Conservation (phyloP, 2,888 invertebrate species). For the Cactoblastis cactorum region DNA sequence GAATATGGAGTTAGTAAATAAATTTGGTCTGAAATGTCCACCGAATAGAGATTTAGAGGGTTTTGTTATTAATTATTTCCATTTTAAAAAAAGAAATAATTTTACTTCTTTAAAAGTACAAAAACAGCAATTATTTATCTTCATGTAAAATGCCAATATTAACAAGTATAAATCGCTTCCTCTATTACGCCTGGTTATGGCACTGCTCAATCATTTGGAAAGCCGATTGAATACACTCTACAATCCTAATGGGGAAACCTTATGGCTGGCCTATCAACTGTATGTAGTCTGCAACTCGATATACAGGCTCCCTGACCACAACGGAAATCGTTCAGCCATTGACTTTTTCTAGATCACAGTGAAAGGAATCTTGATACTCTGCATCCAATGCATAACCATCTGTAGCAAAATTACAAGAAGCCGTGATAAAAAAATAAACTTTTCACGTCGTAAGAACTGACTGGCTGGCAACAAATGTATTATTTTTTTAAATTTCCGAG, state of each 20-base stretch:
- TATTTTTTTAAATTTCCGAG: not conserved
- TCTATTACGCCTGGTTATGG: constrained; percentile 7
- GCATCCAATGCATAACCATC: constrained; percentile 22
- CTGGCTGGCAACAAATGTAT: constrained; percentile 2
- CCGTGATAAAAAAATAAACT: not conserved
- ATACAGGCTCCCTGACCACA: constrained; percentile 38
- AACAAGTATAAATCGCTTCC: constrained; percentile 10
- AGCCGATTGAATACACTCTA: constrained; percentile 7
- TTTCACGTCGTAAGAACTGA: constrained; percentile 15
- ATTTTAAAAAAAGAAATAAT: no score
- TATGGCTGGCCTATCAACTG: constrained; percentile 9
- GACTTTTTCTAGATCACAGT: constrained; percentile 44
- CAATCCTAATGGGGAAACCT: constrained; percentile 11
- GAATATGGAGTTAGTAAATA: no score
- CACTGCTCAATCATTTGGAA: constrained; percentile 14
- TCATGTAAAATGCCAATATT: constrained; percentile 9
- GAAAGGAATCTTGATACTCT: constrained; percentile 37
- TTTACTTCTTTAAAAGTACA: no score
- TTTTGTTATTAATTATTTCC: no score
- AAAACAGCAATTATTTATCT: constrained; percentile 4
- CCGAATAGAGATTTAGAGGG: no score
- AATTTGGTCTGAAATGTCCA: no score
- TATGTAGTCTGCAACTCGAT: constrained; percentile 13
- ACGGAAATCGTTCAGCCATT: constrained; percentile 54
- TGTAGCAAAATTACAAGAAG: not conserved